A percentile compares a stretch with the other conserved stretches of the same genome.
Evolutionary conservation across 1,140 invertebrate species (phyloP).

Genomic region (Anoplophora glabripennis): DNA sequence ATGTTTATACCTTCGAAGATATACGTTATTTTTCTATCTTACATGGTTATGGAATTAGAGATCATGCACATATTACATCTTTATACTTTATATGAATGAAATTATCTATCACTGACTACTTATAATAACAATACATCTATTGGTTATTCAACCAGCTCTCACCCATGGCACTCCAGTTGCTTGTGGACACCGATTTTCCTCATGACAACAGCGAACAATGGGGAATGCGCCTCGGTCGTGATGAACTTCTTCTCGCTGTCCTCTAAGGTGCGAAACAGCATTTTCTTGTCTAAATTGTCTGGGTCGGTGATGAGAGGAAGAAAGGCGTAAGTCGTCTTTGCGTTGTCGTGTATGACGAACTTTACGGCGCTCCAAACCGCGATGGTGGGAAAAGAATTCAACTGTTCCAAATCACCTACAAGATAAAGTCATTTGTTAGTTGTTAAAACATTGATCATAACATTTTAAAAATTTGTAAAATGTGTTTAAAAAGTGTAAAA

Average conservation of each 20-base stretch:
- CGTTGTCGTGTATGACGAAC: slow-evolving; percentile 56
- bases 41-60: too few relatives aligned
- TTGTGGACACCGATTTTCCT: slow-evolving; percentile 72
- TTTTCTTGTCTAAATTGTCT: slow-evolving; percentile 70
- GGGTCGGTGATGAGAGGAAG: slow-evolving; percentile 82
- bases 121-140: background rate
- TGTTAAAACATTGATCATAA: background rate
- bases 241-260: slow-evolving; percentile 55
- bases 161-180: slow-evolving; percentile 81
- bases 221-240: slow-evolving; percentile 61
- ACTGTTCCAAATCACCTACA: slow-evolving; percentile 51
- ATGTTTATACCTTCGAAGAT: too few relatives aligned
- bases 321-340: slow-evolving; percentile 64
- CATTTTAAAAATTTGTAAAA: too few relatives aligned
- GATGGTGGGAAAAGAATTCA: slow-evolving; percentile 83
- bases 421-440: background rate
- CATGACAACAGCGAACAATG: slow-evolving; percentile 89
- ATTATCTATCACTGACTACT: background rate
- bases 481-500: background rate
- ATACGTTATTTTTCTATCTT: too few relatives aligned
- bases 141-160: background rate
- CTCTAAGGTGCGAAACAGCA: slow-evolving; percentile 59
- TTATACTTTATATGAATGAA: too few relatives aligned
- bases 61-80: too few relatives aligned
- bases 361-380: slow-evolving; percentile 88